Evolutionary conservation across 1,140 invertebrate species (phyloP).

Genomic region (Lordiphosa collinella): DNA sequence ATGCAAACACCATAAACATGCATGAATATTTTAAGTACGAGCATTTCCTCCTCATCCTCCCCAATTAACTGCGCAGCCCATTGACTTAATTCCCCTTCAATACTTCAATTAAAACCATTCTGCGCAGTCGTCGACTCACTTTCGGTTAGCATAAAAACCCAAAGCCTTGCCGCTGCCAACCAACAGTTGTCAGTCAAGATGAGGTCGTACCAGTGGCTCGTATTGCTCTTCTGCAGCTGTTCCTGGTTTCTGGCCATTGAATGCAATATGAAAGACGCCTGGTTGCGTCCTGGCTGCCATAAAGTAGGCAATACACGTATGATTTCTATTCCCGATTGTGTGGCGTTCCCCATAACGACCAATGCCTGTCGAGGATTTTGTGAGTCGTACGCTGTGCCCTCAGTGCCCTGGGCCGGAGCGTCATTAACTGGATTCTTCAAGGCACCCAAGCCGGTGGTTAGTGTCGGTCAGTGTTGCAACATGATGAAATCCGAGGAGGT

Average conservation of each 20-base stretch:
- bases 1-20: neutral
- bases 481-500: constrained; percentile 93
- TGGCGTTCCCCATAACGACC: constrained; percentile 90
- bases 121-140: constrained; percentile 32
- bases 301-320: constrained; percentile 87
- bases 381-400: constrained; percentile 88
- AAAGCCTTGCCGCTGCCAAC: neutral
- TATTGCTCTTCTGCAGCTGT: constrained; percentile 24
- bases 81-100: constrained; percentile 6
- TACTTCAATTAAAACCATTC: neutral
- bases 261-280: constrained; percentile 72
- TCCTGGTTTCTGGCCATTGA: constrained; percentile 20
- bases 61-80: constrained; percentile 24
- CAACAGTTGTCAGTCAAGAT: constrained; percentile 35
- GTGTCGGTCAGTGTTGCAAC: constrained; percentile 93
- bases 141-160: constrained; percentile 24
- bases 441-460: constrained; percentile 84
- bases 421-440: constrained; percentile 81
- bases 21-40: constrained; percentile 26
- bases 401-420: constrained; percentile 82
- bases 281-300: constrained; percentile 83
- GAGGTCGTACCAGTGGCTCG: constrained; percentile 22
- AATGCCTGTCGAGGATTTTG: constrained; percentile 93
- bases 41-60: neutral
- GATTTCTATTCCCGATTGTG: constrained; percentile 90